These are phyloP conservation scores for Acanthurus leucopareius DNA, from an alignment of 2,797 vertebrate species.

Conservation along the genomic window DNA sequence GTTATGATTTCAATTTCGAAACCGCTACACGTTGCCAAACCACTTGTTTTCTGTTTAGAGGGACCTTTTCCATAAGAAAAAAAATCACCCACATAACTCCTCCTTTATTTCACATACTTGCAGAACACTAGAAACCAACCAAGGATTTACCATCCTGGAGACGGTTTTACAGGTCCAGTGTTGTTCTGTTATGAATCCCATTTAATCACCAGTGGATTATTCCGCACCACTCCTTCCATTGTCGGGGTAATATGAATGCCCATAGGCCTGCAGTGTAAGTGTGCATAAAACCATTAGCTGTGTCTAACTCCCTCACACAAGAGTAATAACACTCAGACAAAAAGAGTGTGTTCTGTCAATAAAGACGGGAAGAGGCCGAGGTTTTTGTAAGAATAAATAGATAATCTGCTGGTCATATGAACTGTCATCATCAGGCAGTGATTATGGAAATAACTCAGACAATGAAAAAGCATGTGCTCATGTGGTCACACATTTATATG, in stretches of 20 bases:
- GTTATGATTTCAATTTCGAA: conserved; percentile 7
- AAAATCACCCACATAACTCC: neutral
- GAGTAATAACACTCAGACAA: conserved; percentile 38
- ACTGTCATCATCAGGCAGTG: conserved; percentile 30
- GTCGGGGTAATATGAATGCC: conserved; percentile 50
- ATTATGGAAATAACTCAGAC: conserved; percentile 31
- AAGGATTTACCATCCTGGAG: conserved; percentile 51
- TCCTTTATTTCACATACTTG: conserved; percentile 43
- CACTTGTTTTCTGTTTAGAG: conserved; percentile 22
- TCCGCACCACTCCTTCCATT: conserved; percentile 70
- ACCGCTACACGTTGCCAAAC: conserved; percentile 17
- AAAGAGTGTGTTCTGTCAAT: conserved; percentile 41
- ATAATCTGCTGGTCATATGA: conserved; percentile 44
- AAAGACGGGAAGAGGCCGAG: conserved; percentile 16
- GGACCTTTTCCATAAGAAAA: conserved; percentile 23
- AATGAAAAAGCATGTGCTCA: conserved; percentile 31
- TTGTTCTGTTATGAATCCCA: conserved; percentile 54
- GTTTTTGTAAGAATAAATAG: conserved; percentile 32
- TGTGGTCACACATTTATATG: conserved; percentile 38
- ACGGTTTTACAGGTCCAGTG: conserved; percentile 30
- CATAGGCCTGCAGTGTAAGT: conserved; percentile 51
- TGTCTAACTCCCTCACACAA: conserved; percentile 59
- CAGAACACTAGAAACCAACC: conserved; percentile 32
- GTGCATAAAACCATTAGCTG: conserved; percentile 75
- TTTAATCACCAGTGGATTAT: conserved; percentile 76